Conservation (phyloP, 2,888 invertebrate genomes). For the Drosophila peninsularis region DNA sequence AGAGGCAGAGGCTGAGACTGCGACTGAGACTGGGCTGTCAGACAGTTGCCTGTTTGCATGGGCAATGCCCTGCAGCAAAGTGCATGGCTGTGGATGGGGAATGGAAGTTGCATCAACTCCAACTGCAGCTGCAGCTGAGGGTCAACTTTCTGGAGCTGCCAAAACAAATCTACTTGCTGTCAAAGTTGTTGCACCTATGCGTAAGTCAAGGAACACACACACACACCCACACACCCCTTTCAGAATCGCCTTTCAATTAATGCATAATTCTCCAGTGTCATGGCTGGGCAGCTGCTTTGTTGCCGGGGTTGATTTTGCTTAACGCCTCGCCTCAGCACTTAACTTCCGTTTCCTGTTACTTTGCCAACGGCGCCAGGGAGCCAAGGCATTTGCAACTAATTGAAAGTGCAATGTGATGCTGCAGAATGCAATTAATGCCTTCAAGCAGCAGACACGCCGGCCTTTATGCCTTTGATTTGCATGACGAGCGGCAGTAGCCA, state of each 20-base stretch:
- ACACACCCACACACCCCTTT: background rate
- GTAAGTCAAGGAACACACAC: slow-evolving; percentile 23
- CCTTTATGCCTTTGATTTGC: slow-evolving; percentile 64
- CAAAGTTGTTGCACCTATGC: slow-evolving; percentile 52
- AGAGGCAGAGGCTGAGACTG: background rate
- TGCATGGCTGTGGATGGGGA: slow-evolving; percentile 36
- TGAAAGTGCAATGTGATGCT: slow-evolving; percentile 83
- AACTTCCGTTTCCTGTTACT: slow-evolving; percentile 81
- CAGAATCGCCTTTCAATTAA: slow-evolving; percentile 74
- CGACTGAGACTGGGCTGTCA: background rate
- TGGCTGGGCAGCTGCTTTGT: slow-evolving; percentile 62
- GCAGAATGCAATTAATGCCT: slow-evolving; percentile 84
- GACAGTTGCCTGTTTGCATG: slow-evolving; percentile 38
- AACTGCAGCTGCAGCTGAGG: slow-evolving; percentile 13
- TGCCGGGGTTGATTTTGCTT: slow-evolving; percentile 77
- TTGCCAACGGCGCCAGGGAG: slow-evolving; percentile 41
- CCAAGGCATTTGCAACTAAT: slow-evolving; percentile 78
- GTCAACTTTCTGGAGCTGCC: slow-evolving; percentile 64
- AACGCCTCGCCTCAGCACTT: slow-evolving; percentile 82
- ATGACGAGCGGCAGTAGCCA: slow-evolving; percentile 28
- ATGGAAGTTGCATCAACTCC: slow-evolving; percentile 30
- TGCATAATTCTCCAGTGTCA: slow-evolving; percentile 77
- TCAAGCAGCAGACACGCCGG: slow-evolving; percentile 52
- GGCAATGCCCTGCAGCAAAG: slow-evolving; percentile 57
- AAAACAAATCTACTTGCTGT: slow-evolving; percentile 50